Base-by-base conservation (phyloP, 2,113 vertebrate species). In the Eulemur macaco region DNA sequence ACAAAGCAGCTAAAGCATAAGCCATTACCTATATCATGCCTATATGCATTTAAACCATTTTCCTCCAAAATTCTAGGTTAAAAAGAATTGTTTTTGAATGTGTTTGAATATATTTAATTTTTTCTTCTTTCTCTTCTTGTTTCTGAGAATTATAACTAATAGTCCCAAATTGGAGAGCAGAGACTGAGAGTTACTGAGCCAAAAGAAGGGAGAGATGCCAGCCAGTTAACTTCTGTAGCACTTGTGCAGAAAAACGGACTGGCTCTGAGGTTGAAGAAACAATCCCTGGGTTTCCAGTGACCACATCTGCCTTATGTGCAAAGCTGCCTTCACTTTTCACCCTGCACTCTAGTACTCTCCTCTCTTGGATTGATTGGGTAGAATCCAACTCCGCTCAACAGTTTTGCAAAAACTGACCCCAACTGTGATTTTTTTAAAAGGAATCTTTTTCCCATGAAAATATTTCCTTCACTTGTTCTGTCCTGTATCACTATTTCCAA, bases 391-490 rank as follows among this genome's bases (percentile, higher is more conserved):
- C 88, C 50, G n/a, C 50, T 94, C 34, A 31, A 76, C 58, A 86
- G 34, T 77, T 92, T 90, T 95, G 68, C 50, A 60, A 76, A 89
- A 54, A 13, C 31, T 94, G 58, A 92, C 31, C 58, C 52, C 58
- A 81, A 34, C 34, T 54, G 74, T 6, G 42, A 85, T 52, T 89
- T 90, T 91, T 47, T 93, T 11, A 29, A 29, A 82, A 88, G 64
- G 39, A 83, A 34, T 25, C 31, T 58, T 52, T 60, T 81, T 58
- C 66, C 34, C 47, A 14, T 29, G 34, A 90, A 93, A 96, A 34
- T 58, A 91, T 78, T 86, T 71, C 63, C 52, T 85, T 91, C 37
- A 21, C 20, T 96, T 66, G n/a, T 88, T 56, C 45, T 95, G 34
- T 90, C 68, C 29, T 81, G 21, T 31, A 27, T 42, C n/a, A 69